Base-by-base conservation (phyloP, 2,113 vertebrate genomes). In the Lamprologus tigripictilis region DNA sequence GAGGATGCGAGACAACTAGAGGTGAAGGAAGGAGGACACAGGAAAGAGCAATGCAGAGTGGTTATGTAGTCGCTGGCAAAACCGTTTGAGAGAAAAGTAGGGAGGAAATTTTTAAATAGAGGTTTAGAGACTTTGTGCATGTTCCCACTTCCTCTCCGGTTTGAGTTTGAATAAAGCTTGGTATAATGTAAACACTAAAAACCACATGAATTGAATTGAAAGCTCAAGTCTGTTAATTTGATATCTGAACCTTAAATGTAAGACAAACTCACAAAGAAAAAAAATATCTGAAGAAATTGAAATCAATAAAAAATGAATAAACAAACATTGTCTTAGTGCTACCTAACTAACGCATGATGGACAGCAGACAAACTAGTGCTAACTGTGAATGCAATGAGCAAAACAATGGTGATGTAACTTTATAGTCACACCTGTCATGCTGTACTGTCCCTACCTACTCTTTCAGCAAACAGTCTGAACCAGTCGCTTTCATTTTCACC, bases 81-180 rank as follows among this genome's bases (percentile, higher is more conserved):
- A 51, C 14, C 19, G 54, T 37, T 82, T 87, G 45, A 53, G 21
- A 35, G 54, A 33, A n/a, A 76, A 82, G 82, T 73, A 83, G 9
- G 80, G 40, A 47, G 1, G 14, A 89, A 81, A 61, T 12, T 58
- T 40, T 28, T 49, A 78, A 78, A 78, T 78, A 78, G 42, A 26
- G 26, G 45, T 49, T 78, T 49, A n/a, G 40, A 76, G 42, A 78
- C 16, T 78, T 53, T 84, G 9, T 68, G 53, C 31, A 76, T 80
- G 35, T 84, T 91, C 84, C 61, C 61, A 53, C 90, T 88, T 92
- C 68, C 53, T 82, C 84, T 55, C 7, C 33, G 11, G 81, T 85
- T 49, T 49, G 45, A 45, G 26, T 31, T 78, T 8, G 26, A 78
- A 19, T 5, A 31, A 49, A 78, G 26, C 42, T 76, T 17, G 23